Conservation (phyloP, 1,140 invertebrate genomes). For the Amphibalanus amphitrite region DNA sequence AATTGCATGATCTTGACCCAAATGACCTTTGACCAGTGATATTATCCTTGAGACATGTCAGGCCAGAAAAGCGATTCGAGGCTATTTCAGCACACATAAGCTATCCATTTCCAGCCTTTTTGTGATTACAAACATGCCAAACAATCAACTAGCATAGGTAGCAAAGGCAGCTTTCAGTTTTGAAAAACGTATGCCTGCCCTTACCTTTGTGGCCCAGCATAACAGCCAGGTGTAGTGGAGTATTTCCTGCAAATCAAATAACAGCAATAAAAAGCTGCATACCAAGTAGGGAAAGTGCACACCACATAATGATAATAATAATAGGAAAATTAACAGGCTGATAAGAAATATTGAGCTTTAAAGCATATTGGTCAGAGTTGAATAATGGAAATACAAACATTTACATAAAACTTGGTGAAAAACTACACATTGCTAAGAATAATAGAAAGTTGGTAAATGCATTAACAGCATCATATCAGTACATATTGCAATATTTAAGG, state of each 20-base stretch:
- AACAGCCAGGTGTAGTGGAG: constrained; percentile 79
- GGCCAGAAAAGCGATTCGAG: constrained; percentile 4
- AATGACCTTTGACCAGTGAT: too few relatives aligned
- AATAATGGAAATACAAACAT: too few relatives aligned
- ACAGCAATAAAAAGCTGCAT: background rate
- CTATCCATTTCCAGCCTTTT: background rate
- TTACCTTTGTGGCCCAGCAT: constrained; percentile 85
- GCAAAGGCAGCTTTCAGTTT: background rate
- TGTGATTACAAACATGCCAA: background rate
- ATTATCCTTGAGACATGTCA: background rate
- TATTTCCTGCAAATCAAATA: constrained; percentile 54
- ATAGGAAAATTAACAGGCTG: background rate
- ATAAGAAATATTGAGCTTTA: constrained; percentile 1
- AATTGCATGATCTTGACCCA: too few relatives aligned
- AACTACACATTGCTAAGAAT: too few relatives aligned
- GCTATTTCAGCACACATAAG: too few relatives aligned
- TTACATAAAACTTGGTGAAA: background rate
- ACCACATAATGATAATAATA: too few relatives aligned
- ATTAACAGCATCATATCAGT: background rate
- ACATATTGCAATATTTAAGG: background rate
- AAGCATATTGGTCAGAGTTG: background rate
- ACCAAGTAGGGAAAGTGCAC: too few relatives aligned
- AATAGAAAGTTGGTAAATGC: background rate
- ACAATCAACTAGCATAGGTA: background rate
- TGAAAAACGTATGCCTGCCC: constrained; percentile 2